Evolutionary conservation across 2,797 vertebrate genomes (phyloP).

Genomic region (Chelidonichthys spinosus): DNA sequence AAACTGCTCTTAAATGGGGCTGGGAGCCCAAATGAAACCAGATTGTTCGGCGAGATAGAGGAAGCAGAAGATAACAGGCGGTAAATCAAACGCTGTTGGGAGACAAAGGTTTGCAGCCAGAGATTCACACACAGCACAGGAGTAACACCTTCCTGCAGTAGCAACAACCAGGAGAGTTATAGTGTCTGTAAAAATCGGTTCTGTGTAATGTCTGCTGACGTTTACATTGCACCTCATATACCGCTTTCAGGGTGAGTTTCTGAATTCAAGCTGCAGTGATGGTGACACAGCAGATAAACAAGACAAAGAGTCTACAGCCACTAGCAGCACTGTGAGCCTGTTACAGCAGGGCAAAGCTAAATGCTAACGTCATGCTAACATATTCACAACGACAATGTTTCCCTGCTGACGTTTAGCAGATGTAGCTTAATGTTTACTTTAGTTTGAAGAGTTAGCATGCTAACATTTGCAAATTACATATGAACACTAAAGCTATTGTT

Average conservation of each 20-base stretch:
- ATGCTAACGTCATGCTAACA: conserved; percentile 2
- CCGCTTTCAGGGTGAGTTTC: conserved; percentile 13
- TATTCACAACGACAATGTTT: neutral
- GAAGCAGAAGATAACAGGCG: conserved; percentile 65
- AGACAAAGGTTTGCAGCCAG: conserved; percentile 52
- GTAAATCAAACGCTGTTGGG: conserved; percentile 64
- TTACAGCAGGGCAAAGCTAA: neutral
- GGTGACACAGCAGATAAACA: conserved; percentile 12
- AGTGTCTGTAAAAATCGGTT: conserved; percentile 40
- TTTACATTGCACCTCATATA: conserved; percentile 46
- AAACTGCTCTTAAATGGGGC: conserved; percentile 73
- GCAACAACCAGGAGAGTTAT: conserved; percentile 53
- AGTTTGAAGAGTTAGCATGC: conserved; percentile 1
- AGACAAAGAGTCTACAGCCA: neutral
- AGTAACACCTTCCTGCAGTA: conserved; percentile 61
- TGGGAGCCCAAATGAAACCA: conserved; percentile 76
- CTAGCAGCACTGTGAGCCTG: neutral
- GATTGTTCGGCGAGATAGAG: conserved; percentile 70
- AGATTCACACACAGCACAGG: conserved; percentile 52
- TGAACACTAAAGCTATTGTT: neutral
- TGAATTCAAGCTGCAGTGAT: conserved; percentile 15
- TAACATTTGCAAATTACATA: neutral
- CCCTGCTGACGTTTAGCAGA: neutral
- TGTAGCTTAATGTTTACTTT: neutral
- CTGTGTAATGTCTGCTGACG: conserved; percentile 36